These are phyloP conservation scores for Strongylocentrotus purpuratus DNA, from an alignment of 35 echinoderm and acorn worm genomes.

Conservation along the genomic window DNA sequence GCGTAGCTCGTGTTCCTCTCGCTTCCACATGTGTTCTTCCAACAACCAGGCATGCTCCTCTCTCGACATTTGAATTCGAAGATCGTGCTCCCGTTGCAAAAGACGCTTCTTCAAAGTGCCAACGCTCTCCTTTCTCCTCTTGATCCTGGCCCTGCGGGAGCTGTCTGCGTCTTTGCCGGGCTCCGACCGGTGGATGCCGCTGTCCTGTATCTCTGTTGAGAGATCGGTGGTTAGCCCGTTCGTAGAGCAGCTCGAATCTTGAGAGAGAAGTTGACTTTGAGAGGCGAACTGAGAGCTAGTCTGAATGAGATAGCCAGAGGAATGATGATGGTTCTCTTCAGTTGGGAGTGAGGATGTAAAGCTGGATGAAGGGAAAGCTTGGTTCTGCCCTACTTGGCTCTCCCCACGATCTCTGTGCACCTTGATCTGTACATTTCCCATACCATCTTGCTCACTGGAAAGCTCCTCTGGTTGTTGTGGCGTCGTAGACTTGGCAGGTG, in stretches of 20 bases:
- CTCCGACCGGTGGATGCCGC: background rate
- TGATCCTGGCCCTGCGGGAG: background rate
- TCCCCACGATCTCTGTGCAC: background rate
- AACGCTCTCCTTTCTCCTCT: slow-evolving; percentile 25
- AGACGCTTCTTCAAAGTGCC: slow-evolving; percentile 29
- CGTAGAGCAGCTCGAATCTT: background rate
- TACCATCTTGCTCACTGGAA: background rate
- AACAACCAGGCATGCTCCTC: slow-evolving; percentile 9
- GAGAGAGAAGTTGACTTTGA: background rate
- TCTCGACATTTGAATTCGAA: background rate
- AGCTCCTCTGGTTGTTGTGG: background rate
- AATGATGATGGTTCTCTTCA: background rate
- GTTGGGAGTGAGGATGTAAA: background rate
- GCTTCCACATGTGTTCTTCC: slow-evolving; percentile 27
- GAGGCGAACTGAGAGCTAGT: background rate
- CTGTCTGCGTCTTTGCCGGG: background rate
- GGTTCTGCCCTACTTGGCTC: background rate
- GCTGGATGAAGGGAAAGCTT: background rate
- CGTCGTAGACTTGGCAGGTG: background rate
- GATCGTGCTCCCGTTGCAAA: slow-evolving; percentile 13
- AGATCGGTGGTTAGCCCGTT: background rate
- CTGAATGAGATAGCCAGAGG: background rate
- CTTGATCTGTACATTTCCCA: background rate
- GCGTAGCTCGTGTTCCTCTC: slow-evolving; percentile 41
- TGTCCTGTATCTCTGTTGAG: background rate